Conservation (phyloP, 2,888 invertebrate genomes). For the Halictus ligatus region DNA sequence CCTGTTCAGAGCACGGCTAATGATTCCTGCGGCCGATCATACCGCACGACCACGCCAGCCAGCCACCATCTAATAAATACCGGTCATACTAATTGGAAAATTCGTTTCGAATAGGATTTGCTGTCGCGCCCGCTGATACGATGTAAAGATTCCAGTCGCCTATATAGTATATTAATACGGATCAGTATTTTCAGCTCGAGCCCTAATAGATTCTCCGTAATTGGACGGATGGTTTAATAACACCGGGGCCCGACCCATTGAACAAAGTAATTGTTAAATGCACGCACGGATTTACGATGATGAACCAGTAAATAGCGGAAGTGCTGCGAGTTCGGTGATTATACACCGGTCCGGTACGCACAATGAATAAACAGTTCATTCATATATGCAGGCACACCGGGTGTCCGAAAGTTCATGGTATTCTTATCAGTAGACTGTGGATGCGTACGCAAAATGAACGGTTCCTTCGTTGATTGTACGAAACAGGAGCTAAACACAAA, state of each 20-base stretch:
- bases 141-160: background rate
- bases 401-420: background rate
- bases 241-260: background rate
- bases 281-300: constrained; percentile 15
- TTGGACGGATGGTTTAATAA: background rate
- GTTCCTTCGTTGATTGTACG: no score
- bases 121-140: background rate
- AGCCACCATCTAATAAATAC: background rate
- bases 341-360: background rate
- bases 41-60: background rate
- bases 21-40: constrained; percentile 23
- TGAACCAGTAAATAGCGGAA: constrained; percentile 13
- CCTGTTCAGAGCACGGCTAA: constrained; percentile 17
- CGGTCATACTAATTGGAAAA: constrained; percentile 3
- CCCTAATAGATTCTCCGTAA: background rate
- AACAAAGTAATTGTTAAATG: constrained; percentile 1
- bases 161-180: no score
- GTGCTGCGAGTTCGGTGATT: background rate
- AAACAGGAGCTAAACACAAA: no score
- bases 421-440: no score
- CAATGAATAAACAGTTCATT: background rate
- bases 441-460: no score
- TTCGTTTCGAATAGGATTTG: background rate
- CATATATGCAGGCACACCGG: background rate
- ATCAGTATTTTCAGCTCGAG: background rate